These are phyloP conservation scores for Formica aserva DNA, from an alignment of 2,888 invertebrate genomes.

Conservation along the genomic window DNA sequence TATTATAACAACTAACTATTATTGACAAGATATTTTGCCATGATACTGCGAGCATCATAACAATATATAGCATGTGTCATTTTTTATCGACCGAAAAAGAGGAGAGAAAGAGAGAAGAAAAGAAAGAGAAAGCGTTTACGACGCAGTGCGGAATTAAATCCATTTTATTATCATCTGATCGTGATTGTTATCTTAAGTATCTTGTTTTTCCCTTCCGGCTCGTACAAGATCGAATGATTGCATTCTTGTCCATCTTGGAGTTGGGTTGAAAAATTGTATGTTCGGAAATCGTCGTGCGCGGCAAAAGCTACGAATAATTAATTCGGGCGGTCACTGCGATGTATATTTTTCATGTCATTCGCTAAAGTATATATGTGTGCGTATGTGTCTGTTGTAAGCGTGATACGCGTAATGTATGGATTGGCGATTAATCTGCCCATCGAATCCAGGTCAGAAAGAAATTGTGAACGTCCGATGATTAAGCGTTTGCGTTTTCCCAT, in stretches of 20 bases:
- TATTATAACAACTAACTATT: neutral
- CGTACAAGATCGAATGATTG: neutral
- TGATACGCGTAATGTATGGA: slow-evolving; percentile 61
- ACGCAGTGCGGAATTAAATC: neutral
- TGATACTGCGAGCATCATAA: neutral
- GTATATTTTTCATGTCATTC: slow-evolving; percentile 34
- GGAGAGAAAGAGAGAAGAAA: neutral
- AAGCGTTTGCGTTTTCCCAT: neutral
- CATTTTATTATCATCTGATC: neutral
- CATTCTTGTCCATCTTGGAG: neutral
- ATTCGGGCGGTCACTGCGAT: slow-evolving; percentile 40
- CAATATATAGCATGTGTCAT: neutral
- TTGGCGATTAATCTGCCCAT: slow-evolving; percentile 64
- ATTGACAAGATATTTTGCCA: neutral
- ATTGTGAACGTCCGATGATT: slow-evolving; percentile 25
- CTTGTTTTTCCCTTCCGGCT: neutral
- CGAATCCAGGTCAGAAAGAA: slow-evolving; percentile 51
- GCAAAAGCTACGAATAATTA: slow-evolving; percentile 48
- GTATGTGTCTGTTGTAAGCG: slow-evolving; percentile 32
- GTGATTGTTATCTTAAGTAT: neutral
- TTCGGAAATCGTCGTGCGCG: neutral
- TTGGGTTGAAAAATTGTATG: slow-evolving; percentile 9
- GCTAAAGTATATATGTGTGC: slow-evolving; percentile 1
- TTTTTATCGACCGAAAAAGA: neutral
- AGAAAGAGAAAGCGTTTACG: neutral